phyloP scores from a whole-genome alignment of 2,888 invertebrate genomes.

The Automeris io region DNA sequence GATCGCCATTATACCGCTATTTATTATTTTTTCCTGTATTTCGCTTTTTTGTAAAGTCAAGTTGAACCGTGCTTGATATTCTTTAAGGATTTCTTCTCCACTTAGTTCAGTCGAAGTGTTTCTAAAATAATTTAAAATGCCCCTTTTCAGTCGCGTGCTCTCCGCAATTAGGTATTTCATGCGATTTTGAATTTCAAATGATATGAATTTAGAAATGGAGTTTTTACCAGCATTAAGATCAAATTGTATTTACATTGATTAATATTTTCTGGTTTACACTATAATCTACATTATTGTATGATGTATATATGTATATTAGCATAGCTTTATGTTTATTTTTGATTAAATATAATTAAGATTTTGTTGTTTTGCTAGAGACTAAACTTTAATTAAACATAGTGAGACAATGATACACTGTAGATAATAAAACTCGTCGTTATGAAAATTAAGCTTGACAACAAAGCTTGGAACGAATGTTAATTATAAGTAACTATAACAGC shows the following conservation, averaged over 20 bases:
- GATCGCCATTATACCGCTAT: conserved; percentile 73
- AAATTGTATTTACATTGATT: conserved; percentile 29
- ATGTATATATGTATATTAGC: too few species aligned
- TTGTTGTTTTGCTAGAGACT: too few species aligned
- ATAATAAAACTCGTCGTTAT: too few species aligned
- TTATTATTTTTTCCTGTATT: conserved; percentile 68
- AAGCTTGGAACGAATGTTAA: too few species aligned
- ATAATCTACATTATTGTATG: too few species aligned
- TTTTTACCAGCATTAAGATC: conserved; percentile 30
- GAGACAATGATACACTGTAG: too few species aligned
- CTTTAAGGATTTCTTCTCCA: conserved; percentile 42
- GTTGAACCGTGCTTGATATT: conserved; percentile 56
- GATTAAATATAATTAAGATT: too few species aligned
- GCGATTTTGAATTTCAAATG: conserved; percentile 61
- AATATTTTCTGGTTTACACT: too few species aligned
- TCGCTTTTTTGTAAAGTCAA: conserved; percentile 63
- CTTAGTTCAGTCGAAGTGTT: conserved; percentile 38
- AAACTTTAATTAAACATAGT: too few species aligned
- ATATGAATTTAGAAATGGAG: conserved; percentile 48
- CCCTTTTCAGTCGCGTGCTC: conserved; percentile 50
- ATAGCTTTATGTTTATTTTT: too few species aligned
- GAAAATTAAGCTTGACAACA: too few species aligned
- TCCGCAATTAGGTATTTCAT: conserved; percentile 52
- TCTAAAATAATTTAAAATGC: conserved; percentile 58
- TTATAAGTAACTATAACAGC: not conserved